Conservation (phyloP, 2,797 vertebrate genomes). For the Onychomys leucogaster region DNA sequence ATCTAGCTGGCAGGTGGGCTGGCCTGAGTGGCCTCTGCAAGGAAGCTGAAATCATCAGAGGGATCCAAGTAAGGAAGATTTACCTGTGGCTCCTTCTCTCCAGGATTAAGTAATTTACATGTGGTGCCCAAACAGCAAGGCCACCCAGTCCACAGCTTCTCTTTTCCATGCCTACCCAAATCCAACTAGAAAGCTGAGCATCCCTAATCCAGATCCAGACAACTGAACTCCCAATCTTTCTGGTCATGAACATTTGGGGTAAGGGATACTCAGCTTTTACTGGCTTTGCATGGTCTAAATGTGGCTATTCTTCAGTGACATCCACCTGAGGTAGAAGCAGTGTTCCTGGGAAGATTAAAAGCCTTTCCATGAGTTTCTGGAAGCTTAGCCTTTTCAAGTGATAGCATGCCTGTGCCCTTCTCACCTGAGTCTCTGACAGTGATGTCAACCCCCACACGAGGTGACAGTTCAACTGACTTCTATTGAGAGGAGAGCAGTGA, state of each 20-base stretch:
- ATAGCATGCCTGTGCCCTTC: not conserved
- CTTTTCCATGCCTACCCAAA: not conserved
- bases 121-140: not conserved
- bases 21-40: not conserved
- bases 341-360: slow-evolving; percentile 25
- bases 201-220: too few species aligned
- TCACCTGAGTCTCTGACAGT: not conserved
- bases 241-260: not conserved
- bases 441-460: not conserved
- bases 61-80: too few species aligned
- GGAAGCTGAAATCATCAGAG: not conserved
- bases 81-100: too few species aligned
- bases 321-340: not conserved
- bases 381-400: not conserved
- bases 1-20: not conserved
- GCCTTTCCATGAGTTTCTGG: not conserved
- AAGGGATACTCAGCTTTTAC: not conserved
- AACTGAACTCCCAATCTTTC: not conserved
- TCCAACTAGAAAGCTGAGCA: not conserved
- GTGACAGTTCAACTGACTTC: not conserved
- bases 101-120: not conserved
- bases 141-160: accelerated
- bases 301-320: not conserved
- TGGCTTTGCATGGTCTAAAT: not conserved
- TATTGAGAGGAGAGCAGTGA: not conserved